Evolutionary conservation across 2,113 vertebrate genomes (phyloP), one percentile per base, ranked within the genome.

Genomic region (Microcebus tavaratra): DNA sequence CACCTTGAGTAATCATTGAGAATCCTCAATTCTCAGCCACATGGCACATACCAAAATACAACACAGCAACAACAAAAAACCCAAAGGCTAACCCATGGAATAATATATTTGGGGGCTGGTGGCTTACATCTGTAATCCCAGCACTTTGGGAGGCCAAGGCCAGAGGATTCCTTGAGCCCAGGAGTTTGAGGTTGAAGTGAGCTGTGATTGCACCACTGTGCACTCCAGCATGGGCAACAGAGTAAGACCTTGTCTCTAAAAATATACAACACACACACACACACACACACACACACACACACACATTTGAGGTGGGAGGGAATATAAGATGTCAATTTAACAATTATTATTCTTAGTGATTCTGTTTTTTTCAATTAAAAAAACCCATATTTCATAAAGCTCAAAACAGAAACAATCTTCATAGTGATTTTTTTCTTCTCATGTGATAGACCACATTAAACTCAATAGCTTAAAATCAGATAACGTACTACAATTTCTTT

Each of bases 341-440:
- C 55, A 57, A 57, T 21, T 57, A 57, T 57, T 57, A 21, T 57
- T 57, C 55, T 57, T 57, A 57, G 61, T 63, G 29, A 63, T 29
- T 63, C 25, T 29, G 61, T 0, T 61, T 61, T 39, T 72, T 75
- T 45, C 42, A 27, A 76, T 63, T 12, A 15, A 72, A 27, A 72
- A 45, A 27, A 29, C 68, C 48, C 6, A 42, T 20, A 61, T 63
- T 93, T 65, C 31, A 48, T 79, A 65, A 95, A 53, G 20, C 36
- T 96, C 27, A 76, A 45, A 86, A 79, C 2, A 76, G 39, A 85
- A 63, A 85, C 14, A 25, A 2, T 90, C 31, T 78, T 97, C 63
- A 82, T n/a, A 61, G 11, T 92, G 34, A 31, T 17, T 78, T 97
- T 97, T 89, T 95, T 95, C 15, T 70, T 96, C 18, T 29, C 14